These are phyloP conservation scores for Apamea sordens DNA, from an alignment of 2,888 invertebrate genomes.

Conservation along the genomic window DNA sequence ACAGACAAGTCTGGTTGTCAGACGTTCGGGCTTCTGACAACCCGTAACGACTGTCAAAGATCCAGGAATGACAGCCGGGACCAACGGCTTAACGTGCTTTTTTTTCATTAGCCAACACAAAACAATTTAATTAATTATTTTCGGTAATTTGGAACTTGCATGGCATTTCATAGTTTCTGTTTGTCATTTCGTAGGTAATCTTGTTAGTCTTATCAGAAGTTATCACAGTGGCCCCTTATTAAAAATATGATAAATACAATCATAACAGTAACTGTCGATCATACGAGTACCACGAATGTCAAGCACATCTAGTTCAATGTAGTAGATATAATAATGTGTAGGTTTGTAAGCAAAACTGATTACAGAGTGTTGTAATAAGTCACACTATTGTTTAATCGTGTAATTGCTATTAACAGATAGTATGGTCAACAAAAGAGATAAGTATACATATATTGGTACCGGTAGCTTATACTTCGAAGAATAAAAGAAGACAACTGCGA, in stretches of 20 bases:
- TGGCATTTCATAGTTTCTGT: background rate
- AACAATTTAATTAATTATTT: background rate
- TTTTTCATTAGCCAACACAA: background rate
- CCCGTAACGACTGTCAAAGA: too few relatives aligned
- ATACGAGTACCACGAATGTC: background rate
- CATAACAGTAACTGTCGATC: background rate
- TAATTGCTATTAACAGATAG: slow-evolving; percentile 16
- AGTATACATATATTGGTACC: background rate
- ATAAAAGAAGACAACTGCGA: too few relatives aligned
- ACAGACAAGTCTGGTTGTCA: too few relatives aligned
- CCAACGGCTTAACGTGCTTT: too few relatives aligned
- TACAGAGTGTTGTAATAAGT: background rate
- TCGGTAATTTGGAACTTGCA: background rate
- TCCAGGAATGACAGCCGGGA: too few relatives aligned
- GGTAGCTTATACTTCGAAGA: background rate
- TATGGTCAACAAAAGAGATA: slow-evolving; percentile 11
- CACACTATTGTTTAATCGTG: slow-evolving; percentile 8
- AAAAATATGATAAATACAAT: background rate
- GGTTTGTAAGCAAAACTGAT: background rate
- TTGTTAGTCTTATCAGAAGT: slow-evolving; percentile 2
- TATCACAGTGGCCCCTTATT: background rate
- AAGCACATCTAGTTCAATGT: background rate
- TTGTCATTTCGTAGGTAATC: too few relatives aligned
- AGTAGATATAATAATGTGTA: background rate
- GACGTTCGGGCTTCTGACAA: background rate